Evolutionary conservation across 2,888 invertebrate species (phyloP).

Genomic region (Acanthococcus lagerstroemiae): DNA sequence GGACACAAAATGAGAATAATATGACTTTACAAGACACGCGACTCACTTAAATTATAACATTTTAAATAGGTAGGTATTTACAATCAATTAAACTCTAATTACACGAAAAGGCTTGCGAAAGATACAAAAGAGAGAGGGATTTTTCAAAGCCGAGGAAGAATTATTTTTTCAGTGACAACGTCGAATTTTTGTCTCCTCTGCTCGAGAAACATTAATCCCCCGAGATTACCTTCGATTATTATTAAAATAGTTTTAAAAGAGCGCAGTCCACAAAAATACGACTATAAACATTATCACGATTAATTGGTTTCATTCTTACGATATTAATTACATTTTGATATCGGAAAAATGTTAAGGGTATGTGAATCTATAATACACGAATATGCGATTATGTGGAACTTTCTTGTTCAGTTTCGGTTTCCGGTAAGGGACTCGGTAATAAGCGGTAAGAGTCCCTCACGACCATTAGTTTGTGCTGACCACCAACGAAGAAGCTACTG

Average conservation of each 20-base stretch:
- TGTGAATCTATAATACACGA: background rate
- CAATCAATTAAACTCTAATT: background rate
- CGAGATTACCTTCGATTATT: background rate
- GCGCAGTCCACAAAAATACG: background rate
- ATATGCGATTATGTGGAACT: conserved; percentile 13
- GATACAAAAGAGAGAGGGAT: background rate
- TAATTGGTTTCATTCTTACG: background rate
- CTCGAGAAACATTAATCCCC: too few relatives aligned
- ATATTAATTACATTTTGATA: background rate
- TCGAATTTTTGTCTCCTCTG: too few relatives aligned
- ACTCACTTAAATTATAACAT: background rate
- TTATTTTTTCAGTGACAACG: too few relatives aligned
- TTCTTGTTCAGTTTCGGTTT: conserved; percentile 34
- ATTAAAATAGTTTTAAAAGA: background rate
- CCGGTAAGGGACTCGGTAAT: conserved; percentile 39
- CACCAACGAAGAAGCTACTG: conserved; percentile 50
- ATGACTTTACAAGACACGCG: background rate
- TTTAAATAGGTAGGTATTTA: background rate
- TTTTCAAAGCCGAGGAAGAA: background rate
- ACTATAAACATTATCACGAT: background rate
- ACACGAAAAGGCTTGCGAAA: too few relatives aligned
- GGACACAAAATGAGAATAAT: background rate
- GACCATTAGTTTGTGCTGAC: conserved; percentile 51
- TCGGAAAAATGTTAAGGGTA: background rate
- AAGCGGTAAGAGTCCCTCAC: conserved; percentile 51